Evolutionary conservation across 37 sponge, comb jelly and placozoan species (phyloP).

Genomic region (Oopsacas minuta): DNA sequence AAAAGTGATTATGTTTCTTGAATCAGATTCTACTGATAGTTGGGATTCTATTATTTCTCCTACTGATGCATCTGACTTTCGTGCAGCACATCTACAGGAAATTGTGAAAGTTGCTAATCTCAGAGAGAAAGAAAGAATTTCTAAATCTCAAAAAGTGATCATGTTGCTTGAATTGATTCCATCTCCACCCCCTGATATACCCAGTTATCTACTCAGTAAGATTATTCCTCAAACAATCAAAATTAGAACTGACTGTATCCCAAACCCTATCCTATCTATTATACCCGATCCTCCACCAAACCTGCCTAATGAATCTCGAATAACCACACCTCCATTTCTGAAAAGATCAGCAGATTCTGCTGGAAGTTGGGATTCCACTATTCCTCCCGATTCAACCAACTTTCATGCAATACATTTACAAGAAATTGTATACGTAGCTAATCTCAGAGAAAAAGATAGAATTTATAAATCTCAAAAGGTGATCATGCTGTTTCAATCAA

Average conservation of each 20-base stretch:
- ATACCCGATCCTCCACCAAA: not conserved
- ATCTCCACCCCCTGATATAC: constrained; percentile 8
- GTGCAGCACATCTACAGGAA: not conserved
- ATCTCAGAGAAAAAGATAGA: not conserved
- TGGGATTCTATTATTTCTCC: too few species aligned
- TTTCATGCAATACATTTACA: not conserved
- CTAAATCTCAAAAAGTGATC: not conserved
- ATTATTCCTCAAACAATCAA: not conserved
- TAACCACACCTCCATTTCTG: too few species aligned
- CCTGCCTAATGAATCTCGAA: not conserved
- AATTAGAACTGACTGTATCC: not conserved
- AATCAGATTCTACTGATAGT: not conserved
- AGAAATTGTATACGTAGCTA: not conserved
- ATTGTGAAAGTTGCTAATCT: not conserved
- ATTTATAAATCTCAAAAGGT: too few species aligned
- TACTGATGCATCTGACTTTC: not conserved
- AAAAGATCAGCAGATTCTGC: not conserved
- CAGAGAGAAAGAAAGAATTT: not conserved
- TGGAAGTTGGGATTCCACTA: not conserved
- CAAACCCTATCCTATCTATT: not conserved
- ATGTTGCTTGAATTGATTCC: too few species aligned
- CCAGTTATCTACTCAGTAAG: not conserved
- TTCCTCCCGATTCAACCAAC: not conserved
- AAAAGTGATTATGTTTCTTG: not conserved
- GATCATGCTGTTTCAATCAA: too few species aligned